Evolutionary conservation across 2,797 vertebrate species (phyloP).

Genomic region (Sorex maritimensis): DNA sequence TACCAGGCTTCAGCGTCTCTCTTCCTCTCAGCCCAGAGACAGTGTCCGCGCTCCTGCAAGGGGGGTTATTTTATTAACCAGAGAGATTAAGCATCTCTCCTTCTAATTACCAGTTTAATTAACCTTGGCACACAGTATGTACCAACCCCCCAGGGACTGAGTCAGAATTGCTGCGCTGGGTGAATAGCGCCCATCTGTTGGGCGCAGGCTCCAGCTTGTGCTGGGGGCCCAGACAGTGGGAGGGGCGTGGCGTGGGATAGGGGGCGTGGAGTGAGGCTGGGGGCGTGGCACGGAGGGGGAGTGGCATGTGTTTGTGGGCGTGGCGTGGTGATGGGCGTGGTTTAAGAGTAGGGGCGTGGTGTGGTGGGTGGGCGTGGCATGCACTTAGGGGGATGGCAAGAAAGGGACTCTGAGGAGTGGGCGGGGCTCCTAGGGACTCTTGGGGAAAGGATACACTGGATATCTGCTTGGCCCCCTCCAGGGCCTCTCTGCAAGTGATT

Average conservation of each 20-base stretch:
- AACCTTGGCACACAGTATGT: slow-evolving; percentile 88
- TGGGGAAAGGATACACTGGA: not conserved
- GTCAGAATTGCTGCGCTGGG: slow-evolving; percentile 80
- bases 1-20: not conserved
- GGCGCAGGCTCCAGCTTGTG: not conserved
- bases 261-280: not conserved
- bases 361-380: too few species aligned
- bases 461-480: not conserved
- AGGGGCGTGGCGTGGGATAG: too few species aligned
- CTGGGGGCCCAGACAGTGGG: not conserved
- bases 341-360: too few species aligned
- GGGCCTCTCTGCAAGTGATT: not conserved
- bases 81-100: slow-evolving; percentile 89
- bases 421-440: not conserved
- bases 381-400: too few species aligned
- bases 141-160: slow-evolving; percentile 83
- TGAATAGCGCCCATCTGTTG: slow-evolving; percentile 62
- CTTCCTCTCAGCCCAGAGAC: slow-evolving; percentile 47
- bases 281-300: too few species aligned
- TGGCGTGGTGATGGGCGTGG: too few species aligned
- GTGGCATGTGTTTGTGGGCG: too few species aligned
- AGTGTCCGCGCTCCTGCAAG: slow-evolving; percentile 18
- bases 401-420: too few species aligned
- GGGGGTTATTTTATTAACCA: slow-evolving; percentile 88
- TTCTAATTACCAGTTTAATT: slow-evolving; percentile 90